Evolutionary conservation across 2,113 vertebrate genomes (phyloP), one percentile per base, ranked within the genome.

Genomic region (Otolemur garnettii): DNA sequence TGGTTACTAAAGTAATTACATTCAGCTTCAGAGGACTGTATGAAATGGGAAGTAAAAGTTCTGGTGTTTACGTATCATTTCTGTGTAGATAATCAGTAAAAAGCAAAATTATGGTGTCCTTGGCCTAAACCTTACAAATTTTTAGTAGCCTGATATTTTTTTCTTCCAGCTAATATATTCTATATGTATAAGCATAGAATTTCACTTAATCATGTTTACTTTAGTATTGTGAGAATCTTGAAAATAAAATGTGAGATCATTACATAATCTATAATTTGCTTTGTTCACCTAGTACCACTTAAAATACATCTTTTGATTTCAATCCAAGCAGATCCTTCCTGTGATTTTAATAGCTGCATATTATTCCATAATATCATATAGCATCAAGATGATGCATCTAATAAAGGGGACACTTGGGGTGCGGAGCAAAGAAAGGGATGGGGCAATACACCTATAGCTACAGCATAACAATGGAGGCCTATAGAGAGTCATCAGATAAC

Each of bases 21-120:
- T 78, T 92, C 15, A 42, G 5, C 19, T n/a, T 82, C 60, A 69
- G 2, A 55, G 4, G 17, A 17, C n/a, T 77, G 3, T 77, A 38
- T 69, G 13, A 87, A 69, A 22, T 62, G 60, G 35, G 82, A 91
- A 87, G n/a, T 55, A n/a, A 90, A 80, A 71, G 66, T 82, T 71
- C 38, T 85, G 66, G 60, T 30, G 6, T 42, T 94, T 62, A 42
- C 35, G 13, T 42, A 62, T 87, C 9, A 62, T 57, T 42, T 87
- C 81, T 62, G 42, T 77, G 59, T 86, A 86, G 80, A 68, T 90
- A 80, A 81, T 19, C n/a, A 93, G 59, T 28, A 45, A 53, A 90
- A 85, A n/a, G 17, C 10, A 95, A 95, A 72, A 53, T 7, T 85
- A 77, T 75, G 45, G 71, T 17, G n/a, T 53, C 18, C 68, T 12